Conservation (phyloP, 2,888 invertebrate genomes). For the Chalcosyrphus nemorum region DNA sequence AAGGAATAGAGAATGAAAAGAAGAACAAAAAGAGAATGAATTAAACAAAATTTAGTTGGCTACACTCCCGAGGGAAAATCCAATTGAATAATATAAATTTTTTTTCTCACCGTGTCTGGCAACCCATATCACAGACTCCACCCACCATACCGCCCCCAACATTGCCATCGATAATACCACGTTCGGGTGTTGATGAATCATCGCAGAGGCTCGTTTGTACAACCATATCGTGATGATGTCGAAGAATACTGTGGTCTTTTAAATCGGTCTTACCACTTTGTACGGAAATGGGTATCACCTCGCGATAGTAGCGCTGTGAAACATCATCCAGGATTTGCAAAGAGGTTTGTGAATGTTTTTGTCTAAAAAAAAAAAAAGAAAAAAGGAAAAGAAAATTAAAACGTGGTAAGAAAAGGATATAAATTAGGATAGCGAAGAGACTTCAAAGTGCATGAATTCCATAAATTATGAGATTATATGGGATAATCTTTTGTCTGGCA, state of each 20-base stretch:
- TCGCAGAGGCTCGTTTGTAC: constrained; percentile 79
- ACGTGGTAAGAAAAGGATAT: constrained; percentile 2
- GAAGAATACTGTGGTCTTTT: constrained; percentile 80
- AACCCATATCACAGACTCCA: constrained; percentile 89
- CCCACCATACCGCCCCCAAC: constrained; percentile 73
- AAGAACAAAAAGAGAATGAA: not conserved
- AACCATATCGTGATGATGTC: constrained; percentile 80
- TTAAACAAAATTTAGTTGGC: constrained; percentile 16
- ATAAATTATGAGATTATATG: constrained; percentile 58
- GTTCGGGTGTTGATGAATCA: constrained; percentile 73
- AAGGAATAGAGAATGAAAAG: constrained; percentile 77
- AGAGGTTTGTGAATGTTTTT: constrained; percentile 81
- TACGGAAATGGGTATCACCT: constrained; percentile 79
- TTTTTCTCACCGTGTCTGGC: constrained; percentile 89
- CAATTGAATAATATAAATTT: not conserved
- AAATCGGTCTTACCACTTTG: constrained; percentile 79
- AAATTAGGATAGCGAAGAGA: constrained; percentile 7
- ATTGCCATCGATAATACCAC: constrained; percentile 65
- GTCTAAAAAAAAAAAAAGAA: constrained; percentile 74
- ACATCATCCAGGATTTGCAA: constrained; percentile 81
- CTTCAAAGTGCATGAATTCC: constrained; percentile 31
- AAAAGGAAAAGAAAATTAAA: too few species aligned
- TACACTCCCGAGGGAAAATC: not conserved
- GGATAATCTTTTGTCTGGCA: constrained; percentile 53
- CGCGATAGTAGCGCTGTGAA: constrained; percentile 81